These are phyloP conservation scores for Protomyctophum bolini DNA, from an alignment of 2,113 vertebrate species.

Conservation along the genomic window DNA sequence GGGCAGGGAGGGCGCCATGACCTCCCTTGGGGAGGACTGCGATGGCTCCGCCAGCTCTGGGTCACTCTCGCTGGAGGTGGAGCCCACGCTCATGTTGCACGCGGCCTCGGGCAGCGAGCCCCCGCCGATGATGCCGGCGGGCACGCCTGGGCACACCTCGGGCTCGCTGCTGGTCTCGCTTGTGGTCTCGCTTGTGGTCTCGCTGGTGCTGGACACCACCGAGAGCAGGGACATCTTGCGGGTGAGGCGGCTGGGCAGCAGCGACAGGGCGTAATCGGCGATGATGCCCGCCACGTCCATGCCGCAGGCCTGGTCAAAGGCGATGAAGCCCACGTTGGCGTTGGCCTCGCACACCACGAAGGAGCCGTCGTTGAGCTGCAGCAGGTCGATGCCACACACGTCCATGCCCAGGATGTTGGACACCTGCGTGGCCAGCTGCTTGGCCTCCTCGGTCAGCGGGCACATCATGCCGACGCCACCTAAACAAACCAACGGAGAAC, in stretches of 20 bases:
- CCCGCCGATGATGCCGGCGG: conserved; percentile 61
- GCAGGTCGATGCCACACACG: conserved; percentile 90
- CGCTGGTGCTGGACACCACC: conserved; percentile 84
- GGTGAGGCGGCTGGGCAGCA: conserved; percentile 84
- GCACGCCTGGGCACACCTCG: conserved; percentile 75
- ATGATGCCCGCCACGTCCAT: conserved; percentile 88
- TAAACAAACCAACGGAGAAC: conserved; percentile 38
- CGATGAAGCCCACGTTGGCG: conserved; percentile 91
- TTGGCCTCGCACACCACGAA: conserved; percentile 92
- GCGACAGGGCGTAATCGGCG: conserved; percentile 88
- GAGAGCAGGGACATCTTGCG: conserved; percentile 87
- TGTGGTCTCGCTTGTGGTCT: conserved; percentile 86
- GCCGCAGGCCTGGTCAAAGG: conserved; percentile 90
- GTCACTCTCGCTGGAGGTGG: conserved; percentile 88
- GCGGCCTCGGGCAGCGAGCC: conserved; percentile 78
- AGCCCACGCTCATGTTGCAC: conserved; percentile 85
- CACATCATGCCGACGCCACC: conserved; percentile 91
- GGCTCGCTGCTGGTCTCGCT: conserved; percentile 87
- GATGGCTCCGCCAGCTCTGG: conserved; percentile 83
- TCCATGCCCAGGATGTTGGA: conserved; percentile 94
- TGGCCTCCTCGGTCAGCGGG: conserved; percentile 87
- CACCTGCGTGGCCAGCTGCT: conserved; percentile 89
- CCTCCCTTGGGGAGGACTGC: conserved; percentile 66
- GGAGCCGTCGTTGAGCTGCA: conserved; percentile 87
- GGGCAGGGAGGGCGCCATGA: conserved; percentile 60